These are phyloP conservation scores for Holacanthus passer DNA, from an alignment of 2,113 vertebrate genomes.

Conservation along the genomic window DNA sequence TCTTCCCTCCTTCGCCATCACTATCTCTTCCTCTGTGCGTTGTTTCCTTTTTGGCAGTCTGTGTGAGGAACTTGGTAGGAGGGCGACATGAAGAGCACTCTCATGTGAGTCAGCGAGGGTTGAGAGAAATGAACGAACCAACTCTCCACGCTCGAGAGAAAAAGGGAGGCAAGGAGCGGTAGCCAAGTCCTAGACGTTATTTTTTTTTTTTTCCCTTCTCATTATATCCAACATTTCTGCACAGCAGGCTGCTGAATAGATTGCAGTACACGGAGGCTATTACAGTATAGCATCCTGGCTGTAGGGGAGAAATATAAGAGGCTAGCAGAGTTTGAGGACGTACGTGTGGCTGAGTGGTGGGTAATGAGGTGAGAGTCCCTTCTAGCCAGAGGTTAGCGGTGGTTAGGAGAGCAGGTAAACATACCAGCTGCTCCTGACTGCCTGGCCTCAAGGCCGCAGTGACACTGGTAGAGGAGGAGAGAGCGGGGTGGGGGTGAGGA, in stretches of 20 bases:
- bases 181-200: constrained; percentile 45
- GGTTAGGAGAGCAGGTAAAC: constrained; percentile 77
- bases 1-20: constrained; percentile 45
- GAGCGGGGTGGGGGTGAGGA: constrained; percentile 5
- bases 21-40: constrained; percentile 48
- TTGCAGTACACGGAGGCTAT: constrained; percentile 37
- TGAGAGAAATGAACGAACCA: constrained; percentile 45
- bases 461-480: constrained; percentile 55
- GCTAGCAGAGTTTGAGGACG: constrained; percentile 50
- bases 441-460: constrained; percentile 66
- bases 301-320: constrained; percentile 54
- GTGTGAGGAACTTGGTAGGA: constrained; percentile 67
- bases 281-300: constrained; percentile 43
- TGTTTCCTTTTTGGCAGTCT: constrained; percentile 60
- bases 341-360: constrained; percentile 62
- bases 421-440: constrained; percentile 70
- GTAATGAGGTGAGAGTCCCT: constrained; percentile 80
- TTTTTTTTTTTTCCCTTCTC: constrained; percentile 7
- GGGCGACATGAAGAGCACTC: constrained; percentile 66
- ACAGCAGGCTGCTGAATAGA: constrained; percentile 53
- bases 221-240: constrained; percentile 52
- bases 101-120: constrained; percentile 60
- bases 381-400: constrained; percentile 74
- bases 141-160: constrained; percentile 44
- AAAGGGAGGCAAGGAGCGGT: constrained; percentile 26